Evolutionary conservation across 2,113 vertebrate genomes (phyloP).

Genomic region (Petrocephalus zakoni): DNA sequence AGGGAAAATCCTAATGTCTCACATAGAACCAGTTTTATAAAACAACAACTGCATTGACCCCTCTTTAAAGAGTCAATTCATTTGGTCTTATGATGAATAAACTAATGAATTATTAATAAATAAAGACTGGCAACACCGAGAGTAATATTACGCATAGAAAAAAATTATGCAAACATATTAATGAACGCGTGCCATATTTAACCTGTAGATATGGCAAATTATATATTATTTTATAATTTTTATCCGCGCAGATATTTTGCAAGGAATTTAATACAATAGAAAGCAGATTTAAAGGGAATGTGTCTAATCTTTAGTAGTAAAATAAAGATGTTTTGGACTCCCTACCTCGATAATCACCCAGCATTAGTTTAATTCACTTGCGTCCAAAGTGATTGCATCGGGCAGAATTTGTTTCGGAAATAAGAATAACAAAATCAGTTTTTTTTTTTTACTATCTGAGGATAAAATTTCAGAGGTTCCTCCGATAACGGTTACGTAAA

Average conservation of each 20-base stretch:
- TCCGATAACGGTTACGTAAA: background rate
- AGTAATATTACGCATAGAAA: background rate
- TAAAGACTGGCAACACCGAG: background rate
- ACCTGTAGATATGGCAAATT: background rate
- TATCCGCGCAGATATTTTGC: background rate
- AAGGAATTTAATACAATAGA: background rate
- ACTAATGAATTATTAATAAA: background rate
- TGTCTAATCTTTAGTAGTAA: background rate
- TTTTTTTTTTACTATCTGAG: background rate
- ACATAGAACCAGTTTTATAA: background rate
- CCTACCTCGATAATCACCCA: background rate
- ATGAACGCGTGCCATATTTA: background rate
- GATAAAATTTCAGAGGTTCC: background rate
- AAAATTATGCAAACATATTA: background rate
- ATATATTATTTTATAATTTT: background rate
- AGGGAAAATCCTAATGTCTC: background rate
- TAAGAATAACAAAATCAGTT: background rate
- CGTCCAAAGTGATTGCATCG: background rate
- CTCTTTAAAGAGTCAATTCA: background rate
- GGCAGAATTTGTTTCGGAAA: background rate
- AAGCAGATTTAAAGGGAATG: background rate
- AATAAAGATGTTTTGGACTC: background rate
- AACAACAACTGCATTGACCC: background rate
- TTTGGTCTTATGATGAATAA: background rate
- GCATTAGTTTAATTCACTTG: background rate